Conservation (phyloP, 2,113 vertebrate species). For the Sorex fumeus region DNA sequence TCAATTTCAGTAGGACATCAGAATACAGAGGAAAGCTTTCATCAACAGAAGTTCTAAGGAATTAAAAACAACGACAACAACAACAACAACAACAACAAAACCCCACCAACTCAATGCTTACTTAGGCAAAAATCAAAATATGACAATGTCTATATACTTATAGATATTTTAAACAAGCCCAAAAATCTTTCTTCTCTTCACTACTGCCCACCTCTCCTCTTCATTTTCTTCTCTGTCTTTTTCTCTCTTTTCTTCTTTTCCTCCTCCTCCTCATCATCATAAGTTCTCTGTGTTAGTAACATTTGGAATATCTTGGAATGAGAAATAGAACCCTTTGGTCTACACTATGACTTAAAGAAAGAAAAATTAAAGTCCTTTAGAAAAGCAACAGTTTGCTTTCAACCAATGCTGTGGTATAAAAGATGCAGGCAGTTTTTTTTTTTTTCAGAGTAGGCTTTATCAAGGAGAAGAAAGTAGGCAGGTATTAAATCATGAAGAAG, state of each 20-base stretch:
- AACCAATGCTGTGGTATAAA: background rate
- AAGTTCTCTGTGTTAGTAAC: background rate
- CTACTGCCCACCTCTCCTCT: background rate
- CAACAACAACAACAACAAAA: background rate
- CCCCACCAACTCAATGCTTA: background rate
- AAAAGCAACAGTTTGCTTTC: slow-evolving; percentile 28
- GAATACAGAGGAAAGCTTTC: slow-evolving; percentile 3
- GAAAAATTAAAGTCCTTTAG: slow-evolving; percentile 4
- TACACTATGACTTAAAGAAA: background rate
- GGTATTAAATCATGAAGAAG: background rate
- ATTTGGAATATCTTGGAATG: background rate
- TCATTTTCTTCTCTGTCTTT: too few species aligned
- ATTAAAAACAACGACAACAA: background rate
- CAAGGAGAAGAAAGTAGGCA: background rate
- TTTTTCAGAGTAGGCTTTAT: background rate
- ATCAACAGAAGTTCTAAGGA: background rate
- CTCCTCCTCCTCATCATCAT: too few species aligned
- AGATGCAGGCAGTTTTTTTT: background rate
- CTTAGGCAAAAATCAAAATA: background rate
- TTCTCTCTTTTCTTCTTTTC: background rate
- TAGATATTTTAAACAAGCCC: background rate
- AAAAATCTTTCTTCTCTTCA: background rate
- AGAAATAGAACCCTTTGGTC: background rate
- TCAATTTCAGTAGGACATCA: slow-evolving; percentile 19
- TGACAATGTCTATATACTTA: background rate